phyloP scores from a whole-genome alignment of 2,113 vertebrate genomes.

The Setophaga petechia region DNA sequence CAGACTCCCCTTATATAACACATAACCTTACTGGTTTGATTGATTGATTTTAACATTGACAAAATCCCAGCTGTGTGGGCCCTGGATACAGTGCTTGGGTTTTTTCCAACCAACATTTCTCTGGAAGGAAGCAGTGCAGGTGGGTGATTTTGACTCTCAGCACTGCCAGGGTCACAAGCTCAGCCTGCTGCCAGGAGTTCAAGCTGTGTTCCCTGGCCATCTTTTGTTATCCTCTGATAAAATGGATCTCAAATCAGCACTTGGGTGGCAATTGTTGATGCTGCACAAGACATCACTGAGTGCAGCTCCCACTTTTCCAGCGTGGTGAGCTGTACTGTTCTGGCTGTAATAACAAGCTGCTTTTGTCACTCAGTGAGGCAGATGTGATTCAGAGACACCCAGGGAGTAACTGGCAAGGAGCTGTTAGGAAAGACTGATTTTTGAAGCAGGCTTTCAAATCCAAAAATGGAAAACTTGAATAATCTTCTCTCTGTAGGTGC shows the following conservation, averaged over 20 bases:
- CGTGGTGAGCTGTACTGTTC: background rate
- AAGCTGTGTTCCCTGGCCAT: background rate
- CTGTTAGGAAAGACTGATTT: background rate
- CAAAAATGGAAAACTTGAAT: conserved; percentile 13
- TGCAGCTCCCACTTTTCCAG: conserved; percentile 22
- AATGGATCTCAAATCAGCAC: background rate
- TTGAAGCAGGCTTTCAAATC: conserved; percentile 16
- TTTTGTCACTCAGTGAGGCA: conserved; percentile 46
- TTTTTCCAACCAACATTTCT: background rate
- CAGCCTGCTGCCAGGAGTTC: background rate
- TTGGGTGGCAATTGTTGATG: background rate
- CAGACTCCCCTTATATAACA: background rate
- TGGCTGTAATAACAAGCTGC: conserved; percentile 4
- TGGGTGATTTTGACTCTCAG: background rate
- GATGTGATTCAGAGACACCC: conserved; percentile 59
- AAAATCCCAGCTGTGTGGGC: background rate
- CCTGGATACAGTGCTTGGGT: background rate
- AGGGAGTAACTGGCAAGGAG: conserved; percentile 1
- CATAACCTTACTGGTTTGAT: background rate
- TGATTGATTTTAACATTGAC: background rate
- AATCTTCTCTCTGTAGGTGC: conserved; percentile 7
- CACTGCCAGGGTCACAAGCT: background rate
- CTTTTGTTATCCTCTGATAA: background rate
- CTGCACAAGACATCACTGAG: background rate
- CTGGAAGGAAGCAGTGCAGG: background rate